Base-by-base conservation (phyloP, 2,888 invertebrate species). In the Liopterus haemorrhoidalis region DNA sequence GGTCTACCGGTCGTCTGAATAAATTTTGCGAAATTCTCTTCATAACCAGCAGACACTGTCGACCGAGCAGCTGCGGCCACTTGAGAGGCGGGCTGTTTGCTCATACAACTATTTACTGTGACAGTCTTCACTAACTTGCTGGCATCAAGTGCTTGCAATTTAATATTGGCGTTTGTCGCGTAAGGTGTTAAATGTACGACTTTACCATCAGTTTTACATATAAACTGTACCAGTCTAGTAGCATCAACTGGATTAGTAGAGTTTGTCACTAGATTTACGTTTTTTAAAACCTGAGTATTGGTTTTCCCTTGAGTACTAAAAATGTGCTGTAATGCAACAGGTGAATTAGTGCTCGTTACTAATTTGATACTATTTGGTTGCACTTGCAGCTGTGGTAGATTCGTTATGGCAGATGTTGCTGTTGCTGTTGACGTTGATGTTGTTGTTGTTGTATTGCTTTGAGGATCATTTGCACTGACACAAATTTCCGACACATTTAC, bases 21-120 rank as follows among this genome's bases (percentile, higher is more conserved):
- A 56, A 74, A 72, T 58, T 75, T 74, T 1, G 74, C 72, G 54
- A 72, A 74, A 53, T 73, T 75, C 60, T 75, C 75, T 62, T 75
- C 75, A 49, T 72, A 74, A 8, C 71, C 64, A 1, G 75, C 46
- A 30, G 52, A 51, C n/a, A 54, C 54, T 8, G 56, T 55, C 2
- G 58, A 59, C 25, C 43, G 69, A 65, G 63, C 67, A 64, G 48
- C 59, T 53, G 41, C 73, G 5, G 74, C 74, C 70, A 74, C 73
- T 51, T 73, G n/a, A n/a, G n/a, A n/a, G n/a, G n/a, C n/a, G n/a
- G n/a, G n/a, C n/a, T n/a, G n/a, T n/a, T n/a, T n/a, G n/a, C n/a
- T n/a, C n/a, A n/a, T n/a, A 31, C 25, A 40, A 12, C n/a, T 30
- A 32, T 20, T 30, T 11, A 3, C n/a, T 6, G 21, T 44, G 8